Conservation (phyloP, 2,113 vertebrate species). For the Dolichotis patagonum region DNA sequence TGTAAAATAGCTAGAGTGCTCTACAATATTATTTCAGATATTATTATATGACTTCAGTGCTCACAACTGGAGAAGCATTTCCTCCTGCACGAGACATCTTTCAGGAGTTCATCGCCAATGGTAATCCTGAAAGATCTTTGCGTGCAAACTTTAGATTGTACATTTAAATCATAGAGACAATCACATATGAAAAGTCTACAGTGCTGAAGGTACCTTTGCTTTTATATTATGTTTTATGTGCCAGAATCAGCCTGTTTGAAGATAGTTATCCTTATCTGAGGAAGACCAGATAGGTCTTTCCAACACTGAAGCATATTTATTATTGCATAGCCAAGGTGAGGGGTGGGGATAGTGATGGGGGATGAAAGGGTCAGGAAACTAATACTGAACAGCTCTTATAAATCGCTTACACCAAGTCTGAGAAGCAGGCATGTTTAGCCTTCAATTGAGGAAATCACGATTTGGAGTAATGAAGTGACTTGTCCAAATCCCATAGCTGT, state of each 20-base stretch:
- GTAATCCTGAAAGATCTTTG: constrained; percentile 34
- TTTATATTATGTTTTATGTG: neutral
- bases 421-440: neutral
- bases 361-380: constrained; percentile 16
- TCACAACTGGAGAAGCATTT: constrained; percentile 17
- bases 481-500: neutral
- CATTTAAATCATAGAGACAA: constrained; percentile 58
- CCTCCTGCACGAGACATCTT: neutral
- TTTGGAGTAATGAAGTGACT: constrained; percentile 27
- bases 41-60: neutral
- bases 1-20: neutral
- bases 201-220: neutral
- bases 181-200: neutral
- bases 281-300: constrained; percentile 51
- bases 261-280: constrained; percentile 42
- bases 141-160: neutral
- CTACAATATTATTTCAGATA: constrained; percentile 24
- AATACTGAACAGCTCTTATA: neutral
- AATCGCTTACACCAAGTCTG: neutral
- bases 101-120: neutral
- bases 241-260: constrained; percentile 26
- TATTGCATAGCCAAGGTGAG: neutral
- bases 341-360: neutral
- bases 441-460: neutral
- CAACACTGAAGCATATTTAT: neutral